These are phyloP conservation scores for Caenorhabditis angaria DNA, from an alignment of 2,888 invertebrate species.

Conservation along the genomic window DNA sequence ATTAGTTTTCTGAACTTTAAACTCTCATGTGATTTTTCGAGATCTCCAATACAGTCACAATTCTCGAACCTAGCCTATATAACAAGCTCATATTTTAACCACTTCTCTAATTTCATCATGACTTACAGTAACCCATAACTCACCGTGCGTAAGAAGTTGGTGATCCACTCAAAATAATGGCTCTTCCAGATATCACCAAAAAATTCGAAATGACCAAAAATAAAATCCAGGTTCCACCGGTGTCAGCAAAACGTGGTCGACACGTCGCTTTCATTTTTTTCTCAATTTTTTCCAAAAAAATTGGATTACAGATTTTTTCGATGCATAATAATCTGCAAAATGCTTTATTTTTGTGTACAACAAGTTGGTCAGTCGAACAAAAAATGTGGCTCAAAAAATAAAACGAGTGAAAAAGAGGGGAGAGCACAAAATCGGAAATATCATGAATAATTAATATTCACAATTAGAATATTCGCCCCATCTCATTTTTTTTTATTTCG, in stretches of 20 bases:
- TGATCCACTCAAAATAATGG: slow-evolving; percentile 64
- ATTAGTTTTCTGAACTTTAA: not conserved
- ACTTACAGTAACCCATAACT: too few species aligned
- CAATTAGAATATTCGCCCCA: slow-evolving; percentile 25
- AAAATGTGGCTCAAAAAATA: not conserved
- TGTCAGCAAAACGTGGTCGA: slow-evolving; percentile 34
- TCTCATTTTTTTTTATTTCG: not conserved
- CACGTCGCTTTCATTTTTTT: slow-evolving; percentile 30
- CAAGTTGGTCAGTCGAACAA: not conserved
- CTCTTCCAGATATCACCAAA: slow-evolving; percentile 5
- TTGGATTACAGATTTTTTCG: not conserved
- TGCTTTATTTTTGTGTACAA: too few species aligned
- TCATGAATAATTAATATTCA: slow-evolving; percentile 41
- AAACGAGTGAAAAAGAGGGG: slow-evolving; percentile 14
- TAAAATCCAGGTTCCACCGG: slow-evolving; percentile 12
- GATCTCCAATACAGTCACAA: too few species aligned
- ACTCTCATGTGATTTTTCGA: slow-evolving; percentile 2
- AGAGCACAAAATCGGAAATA: slow-evolving; percentile 29
- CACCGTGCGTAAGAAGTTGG: slow-evolving; percentile 67
- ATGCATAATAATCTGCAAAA: slow-evolving; percentile 28
- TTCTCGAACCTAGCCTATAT: too few species aligned
- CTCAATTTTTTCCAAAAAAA: slow-evolving; percentile 13
- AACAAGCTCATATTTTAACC: too few species aligned
- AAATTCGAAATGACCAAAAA: not conserved
- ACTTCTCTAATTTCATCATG: too few species aligned